phyloP scores from a whole-genome alignment of 1,140 invertebrate species.

The Sycobia sp. region DNA sequence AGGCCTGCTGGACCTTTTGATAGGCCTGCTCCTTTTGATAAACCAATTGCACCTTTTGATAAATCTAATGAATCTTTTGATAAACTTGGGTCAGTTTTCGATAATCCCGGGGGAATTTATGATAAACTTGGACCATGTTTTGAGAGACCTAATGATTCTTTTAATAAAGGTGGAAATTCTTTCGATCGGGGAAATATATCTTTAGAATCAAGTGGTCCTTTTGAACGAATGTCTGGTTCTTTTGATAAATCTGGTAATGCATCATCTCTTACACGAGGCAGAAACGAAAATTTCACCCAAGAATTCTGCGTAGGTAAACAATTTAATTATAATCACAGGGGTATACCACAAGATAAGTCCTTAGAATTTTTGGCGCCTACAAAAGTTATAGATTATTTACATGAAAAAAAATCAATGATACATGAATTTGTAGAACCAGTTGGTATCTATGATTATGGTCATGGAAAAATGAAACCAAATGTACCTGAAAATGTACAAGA shows the following conservation, averaged over 20 bases:
- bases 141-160: background rate
- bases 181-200: no score
- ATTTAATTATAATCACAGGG: constrained; percentile 59
- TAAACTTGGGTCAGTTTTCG: background rate
- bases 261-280: background rate
- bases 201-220: constrained; percentile 12
- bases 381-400: constrained; percentile 78
- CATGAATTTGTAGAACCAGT: constrained; percentile 31
- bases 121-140: background rate
- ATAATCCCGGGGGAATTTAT: constrained; percentile 1
- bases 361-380: constrained; percentile 44
- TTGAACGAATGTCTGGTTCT: constrained; percentile 18
- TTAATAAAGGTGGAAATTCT: constrained; percentile 6
- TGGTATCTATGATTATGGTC: constrained; percentile 54
- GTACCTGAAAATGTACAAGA: constrained; percentile 47
- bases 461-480: constrained; percentile 52
- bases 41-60: background rate
- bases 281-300: constrained; percentile 6
- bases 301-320: constrained; percentile 54
- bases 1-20: background rate
- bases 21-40: constrained; percentile 8
- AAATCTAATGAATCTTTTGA: background rate
- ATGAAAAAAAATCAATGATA: constrained; percentile 11
- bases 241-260: background rate
- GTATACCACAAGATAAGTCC: constrained; percentile 37